Percentiles rank a stretch among this genome's conserved stretches.
Evolutionary conservation across 2,797 vertebrate species (phyloP).

Genomic region (Scolopax rusticola): DNA sequence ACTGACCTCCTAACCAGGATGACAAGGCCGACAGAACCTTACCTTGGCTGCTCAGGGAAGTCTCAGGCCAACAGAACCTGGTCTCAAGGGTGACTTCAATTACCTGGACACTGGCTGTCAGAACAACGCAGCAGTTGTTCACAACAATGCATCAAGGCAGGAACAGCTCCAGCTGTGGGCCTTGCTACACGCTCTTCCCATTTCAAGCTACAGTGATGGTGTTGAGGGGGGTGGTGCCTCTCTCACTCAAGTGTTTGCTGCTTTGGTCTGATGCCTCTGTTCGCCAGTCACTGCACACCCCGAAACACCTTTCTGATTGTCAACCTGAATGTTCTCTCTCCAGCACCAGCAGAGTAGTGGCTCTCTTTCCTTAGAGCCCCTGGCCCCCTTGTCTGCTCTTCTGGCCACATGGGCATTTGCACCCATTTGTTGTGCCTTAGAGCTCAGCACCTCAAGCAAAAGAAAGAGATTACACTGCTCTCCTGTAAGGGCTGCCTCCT

Average conservation of each 20-base stretch:
- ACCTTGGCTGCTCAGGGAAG: not conserved
- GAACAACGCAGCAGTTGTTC: not conserved
- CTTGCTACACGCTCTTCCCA: not conserved
- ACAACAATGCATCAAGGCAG: not conserved
- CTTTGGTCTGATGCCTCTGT: not conserved
- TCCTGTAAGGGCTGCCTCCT: not conserved
- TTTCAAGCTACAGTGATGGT: not conserved
- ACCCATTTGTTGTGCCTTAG: not conserved
- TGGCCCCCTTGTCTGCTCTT: not conserved
- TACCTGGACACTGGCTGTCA: not conserved
- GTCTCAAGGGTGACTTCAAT: not conserved
- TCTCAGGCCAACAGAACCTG: not conserved
- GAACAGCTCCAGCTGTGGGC: not conserved
- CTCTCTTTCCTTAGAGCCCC: not conserved
- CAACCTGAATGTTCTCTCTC: not conserved
- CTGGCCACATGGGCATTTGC: not conserved
- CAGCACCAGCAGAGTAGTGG: not conserved
- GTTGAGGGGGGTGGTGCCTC: not conserved
- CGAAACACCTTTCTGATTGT: not conserved
- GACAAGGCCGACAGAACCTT: fast-evolving
- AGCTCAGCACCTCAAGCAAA: not conserved
- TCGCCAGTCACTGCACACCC: not conserved
- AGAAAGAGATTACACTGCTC: not conserved
- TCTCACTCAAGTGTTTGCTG: not conserved
- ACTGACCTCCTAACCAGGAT: not conserved